Evolutionary conservation across 2,888 invertebrate species (phyloP).

Genomic region (Lysandra coridon): DNA sequence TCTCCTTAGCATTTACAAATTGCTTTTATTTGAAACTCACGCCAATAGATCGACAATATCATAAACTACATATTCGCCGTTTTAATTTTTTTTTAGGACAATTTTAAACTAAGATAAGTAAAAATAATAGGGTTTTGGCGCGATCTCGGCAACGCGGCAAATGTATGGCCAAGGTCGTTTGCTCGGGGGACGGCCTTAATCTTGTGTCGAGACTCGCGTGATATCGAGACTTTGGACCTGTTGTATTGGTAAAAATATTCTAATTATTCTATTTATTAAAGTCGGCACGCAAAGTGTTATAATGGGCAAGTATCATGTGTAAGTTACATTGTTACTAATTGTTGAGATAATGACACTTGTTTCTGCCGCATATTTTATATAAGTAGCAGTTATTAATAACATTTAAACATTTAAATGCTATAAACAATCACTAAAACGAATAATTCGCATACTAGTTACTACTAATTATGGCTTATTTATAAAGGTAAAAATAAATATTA

Average conservation of each 20-base stretch:
- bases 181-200: too few species aligned
- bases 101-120: too few species aligned
- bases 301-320: conserved; percentile 6
- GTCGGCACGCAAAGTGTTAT: not conserved
- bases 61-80: too few species aligned
- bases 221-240: not conserved
- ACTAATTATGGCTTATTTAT: too few species aligned
- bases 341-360: not conserved
- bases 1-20: too few species aligned
- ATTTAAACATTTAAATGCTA: not conserved
- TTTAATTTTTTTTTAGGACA: too few species aligned
- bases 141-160: too few species aligned
- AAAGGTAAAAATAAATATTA: too few species aligned
- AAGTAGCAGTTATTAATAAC: not conserved
- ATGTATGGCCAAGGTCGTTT: too few species aligned
- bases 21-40: too few species aligned
- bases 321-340: not conserved
- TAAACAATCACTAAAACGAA: not conserved
- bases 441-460: not conserved
- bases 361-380: not conserved
- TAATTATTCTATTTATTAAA: conserved; percentile 12
- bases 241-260: not conserved
- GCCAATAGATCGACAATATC: too few species aligned
- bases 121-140: too few species aligned
- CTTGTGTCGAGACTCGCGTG: not conserved